Evolutionary conservation across 2,797 vertebrate genomes (phyloP), one percentile per base, ranked within the genome.

Genomic region (Spondyliosoma cantharus): DNA sequence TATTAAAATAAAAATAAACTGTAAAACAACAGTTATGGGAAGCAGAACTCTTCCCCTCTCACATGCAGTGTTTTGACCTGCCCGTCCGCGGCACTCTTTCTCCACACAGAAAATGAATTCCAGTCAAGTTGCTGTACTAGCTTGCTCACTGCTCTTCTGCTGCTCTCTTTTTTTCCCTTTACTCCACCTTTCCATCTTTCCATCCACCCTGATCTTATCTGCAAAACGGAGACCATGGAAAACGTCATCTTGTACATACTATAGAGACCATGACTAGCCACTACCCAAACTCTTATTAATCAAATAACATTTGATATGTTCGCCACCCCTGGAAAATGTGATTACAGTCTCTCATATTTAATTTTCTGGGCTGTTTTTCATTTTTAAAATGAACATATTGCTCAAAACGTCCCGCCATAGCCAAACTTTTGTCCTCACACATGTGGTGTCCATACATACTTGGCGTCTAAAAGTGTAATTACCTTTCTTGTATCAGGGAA

Each of bases 61-160:
- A 90, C 83, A 90, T 91, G 80, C 90, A 93, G 89, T 87, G 81
- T 86, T 87, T 90, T 92, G 84, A 91, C 81, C 83, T 88, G 87
- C 77, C 87, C 79, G 15, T 87, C 88, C 19, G 74, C 90, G 90
- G 89, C 89, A 61, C 66, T 91, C 87, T 69, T 86, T 91, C 84
- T 93, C 81, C 67, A 82, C 92, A 89, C 90, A 92, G 50, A 86
- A 89, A 80, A 85, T 94, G 73, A 94, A 92, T 91, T 93, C 89
- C 82, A 83, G 8, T 37, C 63, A 79, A 90, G 89, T 87, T 89
- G 92, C 91, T 85, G 89, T 88, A 87, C 75, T 74, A 61, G 69
- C 81, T 76, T 71, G 75, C 27, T 27, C 4, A 3, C 75, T 66
- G 64, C 57, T 60, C 20, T 75, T 73, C 25, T 76, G 54, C 15